Evolutionary conservation across 1,140 invertebrate species (phyloP).

Genomic region (Pseudachorutes palmiensis): DNA sequence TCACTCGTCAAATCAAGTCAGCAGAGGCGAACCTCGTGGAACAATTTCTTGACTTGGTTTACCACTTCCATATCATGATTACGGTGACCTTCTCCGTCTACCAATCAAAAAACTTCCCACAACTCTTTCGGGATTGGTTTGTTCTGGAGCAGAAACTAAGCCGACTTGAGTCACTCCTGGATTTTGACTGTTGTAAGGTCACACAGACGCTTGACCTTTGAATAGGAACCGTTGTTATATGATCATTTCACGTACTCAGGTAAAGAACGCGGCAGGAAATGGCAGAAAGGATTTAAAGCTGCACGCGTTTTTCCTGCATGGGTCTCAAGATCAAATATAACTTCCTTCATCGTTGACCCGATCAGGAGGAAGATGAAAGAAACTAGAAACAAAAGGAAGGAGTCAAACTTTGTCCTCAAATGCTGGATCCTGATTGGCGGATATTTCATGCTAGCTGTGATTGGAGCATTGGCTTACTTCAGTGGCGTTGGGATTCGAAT

Average conservation of each 20-base stretch:
- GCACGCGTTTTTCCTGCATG: not conserved
- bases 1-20: not conserved
- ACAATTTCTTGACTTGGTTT: conserved; percentile 22
- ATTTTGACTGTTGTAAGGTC: not conserved
- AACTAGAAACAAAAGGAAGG: not conserved
- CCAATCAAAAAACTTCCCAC: conserved; percentile 13
- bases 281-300: not conserved
- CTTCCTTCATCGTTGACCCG: no score
- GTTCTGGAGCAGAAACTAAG: conserved; percentile 9
- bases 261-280: not conserved
- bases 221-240: no score
- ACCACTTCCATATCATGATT: conserved; percentile 21
- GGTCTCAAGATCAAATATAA: no score
- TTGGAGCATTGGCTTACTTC: conserved; percentile 23
- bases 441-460: not conserved
- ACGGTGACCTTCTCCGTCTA: conserved; percentile 21
- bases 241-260: not conserved
- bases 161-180: not conserved
- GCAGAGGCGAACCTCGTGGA: conserved; percentile 7
- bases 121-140: not conserved
- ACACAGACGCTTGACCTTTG: no score
- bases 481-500: conserved; percentile 1
- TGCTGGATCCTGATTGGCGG: not conserved
- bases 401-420: not conserved
- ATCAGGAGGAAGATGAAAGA: not conserved